Base-by-base conservation (phyloP, 1,140 invertebrate genomes). In the Phenacoccus solenopsis region DNA sequence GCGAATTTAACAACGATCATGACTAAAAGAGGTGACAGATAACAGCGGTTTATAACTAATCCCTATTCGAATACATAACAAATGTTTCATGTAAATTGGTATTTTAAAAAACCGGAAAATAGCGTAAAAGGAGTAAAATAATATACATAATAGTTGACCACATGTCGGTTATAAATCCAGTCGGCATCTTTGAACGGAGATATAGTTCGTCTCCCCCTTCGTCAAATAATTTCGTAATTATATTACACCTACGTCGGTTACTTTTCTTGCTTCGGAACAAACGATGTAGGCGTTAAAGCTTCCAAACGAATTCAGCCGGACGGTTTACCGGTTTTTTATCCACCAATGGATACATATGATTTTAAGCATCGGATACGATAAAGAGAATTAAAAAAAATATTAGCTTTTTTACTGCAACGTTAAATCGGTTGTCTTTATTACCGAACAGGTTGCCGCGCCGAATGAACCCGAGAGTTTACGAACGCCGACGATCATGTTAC, bases 231-330 rank as follows among this genome's bases (percentile, higher is more conserved):
- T 32, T 49, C 38, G 22, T 64, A 25, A 64, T 64, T 25, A 25
- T 25, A 3, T 64, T 25, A 25, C 22, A 24, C 22, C 13, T 64
- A 64, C 59, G 13, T n/a, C n/a, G n/a, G n/a, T 64, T 64, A 64
- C 9, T 64, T 49, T 49, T n/a, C n/a, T n/a, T n/a, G n/a, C n/a
- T n/a, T n/a, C n/a, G n/a, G 22, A 24, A 24, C 59, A 24, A 64
- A 27, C 21, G 59, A 64, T 24, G 59, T 64, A 64, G 59, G 59
- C 59, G 59, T 64, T 10, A 24, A 64, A 64, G 22, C 59, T 64
- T 24, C 59, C 25, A 49, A 49, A 10, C 38, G 38, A 49, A 49
- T 49, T 49, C 38, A n/a, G 16, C 30, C 20, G 2, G 38, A 9
- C 38, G 3, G 5, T 49, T 49, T 49, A 49, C 38, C 38, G 16